Percentiles rank a stretch among this genome's conserved stretches.
Conservation (phyloP, 2,113 vertebrate species). For the Calypte anna region DNA sequence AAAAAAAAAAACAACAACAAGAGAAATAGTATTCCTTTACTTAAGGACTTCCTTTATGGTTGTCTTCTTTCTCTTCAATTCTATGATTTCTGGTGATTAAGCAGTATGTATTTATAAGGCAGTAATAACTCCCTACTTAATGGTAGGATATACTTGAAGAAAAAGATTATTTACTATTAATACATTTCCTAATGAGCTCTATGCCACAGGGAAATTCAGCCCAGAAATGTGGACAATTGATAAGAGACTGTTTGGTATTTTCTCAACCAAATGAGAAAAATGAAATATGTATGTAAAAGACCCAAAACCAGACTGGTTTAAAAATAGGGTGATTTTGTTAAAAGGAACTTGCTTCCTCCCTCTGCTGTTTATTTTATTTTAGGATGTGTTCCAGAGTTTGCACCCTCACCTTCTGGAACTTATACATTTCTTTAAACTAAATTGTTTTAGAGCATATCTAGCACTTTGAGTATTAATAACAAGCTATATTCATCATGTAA, state of each 20-base stretch:
- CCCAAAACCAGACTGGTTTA: not conserved
- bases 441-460: not conserved
- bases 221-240: not conserved
- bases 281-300: not conserved
- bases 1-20: no score
- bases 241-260: not conserved
- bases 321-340: slow-evolving; percentile 32
- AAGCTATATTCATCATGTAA: not conserved
- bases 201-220: slow-evolving; percentile 9
- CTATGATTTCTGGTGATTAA: slow-evolving; percentile 4
- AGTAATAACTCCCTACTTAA: slow-evolving; percentile 32
- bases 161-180: slow-evolving; percentile 59
- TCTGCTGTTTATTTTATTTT: slow-evolving; percentile 54
- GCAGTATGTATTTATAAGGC: slow-evolving; percentile 3
- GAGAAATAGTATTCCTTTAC: not conserved
- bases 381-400: not conserved
- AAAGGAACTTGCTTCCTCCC: slow-evolving; percentile 15
- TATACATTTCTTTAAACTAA: slow-evolving; percentile 17
- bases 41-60: not conserved
- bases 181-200: not conserved
- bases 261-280: not conserved
- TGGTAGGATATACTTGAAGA: slow-evolving; percentile 40
- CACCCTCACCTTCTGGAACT: slow-evolving; percentile 49
- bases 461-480: not conserved
- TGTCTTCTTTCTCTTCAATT: not conserved